phyloP scores from a whole-genome alignment of 2,797 vertebrate genomes.

The Gobio occitaniae region DNA sequence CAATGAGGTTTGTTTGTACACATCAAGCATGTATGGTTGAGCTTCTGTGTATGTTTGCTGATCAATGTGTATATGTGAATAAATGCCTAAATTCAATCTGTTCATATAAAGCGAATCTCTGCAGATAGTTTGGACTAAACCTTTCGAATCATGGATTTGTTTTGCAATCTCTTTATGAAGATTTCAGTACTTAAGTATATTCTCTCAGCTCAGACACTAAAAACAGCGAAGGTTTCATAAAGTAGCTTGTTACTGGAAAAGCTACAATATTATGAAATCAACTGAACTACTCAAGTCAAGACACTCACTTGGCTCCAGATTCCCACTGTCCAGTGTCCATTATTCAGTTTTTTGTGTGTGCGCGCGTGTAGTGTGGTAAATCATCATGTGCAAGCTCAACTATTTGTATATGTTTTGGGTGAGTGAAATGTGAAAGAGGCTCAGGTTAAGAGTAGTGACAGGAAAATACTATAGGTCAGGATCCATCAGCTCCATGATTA shows the following conservation, averaged over 20 bases:
- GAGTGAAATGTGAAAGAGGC: constrained; percentile 21
- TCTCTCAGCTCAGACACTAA: neutral
- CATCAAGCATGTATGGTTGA: neutral
- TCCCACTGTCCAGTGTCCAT: neutral
- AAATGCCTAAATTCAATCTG: neutral
- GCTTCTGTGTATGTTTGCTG: neutral
- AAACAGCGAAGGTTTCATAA: neutral
- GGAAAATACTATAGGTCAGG: constrained; percentile 31
- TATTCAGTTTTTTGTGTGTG: neutral
- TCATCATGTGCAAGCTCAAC: constrained; percentile 16
- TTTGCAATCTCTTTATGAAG: neutral
- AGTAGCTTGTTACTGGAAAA: neutral
- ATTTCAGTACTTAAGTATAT: neutral
- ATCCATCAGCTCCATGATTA: constrained; percentile 28
- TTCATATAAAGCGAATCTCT: neutral
- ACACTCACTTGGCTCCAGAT: neutral
- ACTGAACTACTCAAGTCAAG: neutral
- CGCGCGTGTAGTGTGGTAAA: neutral
- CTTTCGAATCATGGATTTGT: neutral
- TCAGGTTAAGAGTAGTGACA: constrained; percentile 28
- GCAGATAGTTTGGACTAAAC: neutral
- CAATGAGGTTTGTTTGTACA: too few relatives aligned
- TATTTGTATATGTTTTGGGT: constrained; percentile 42
- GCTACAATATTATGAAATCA: neutral
- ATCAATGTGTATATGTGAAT: neutral